Base-by-base conservation (phyloP, 1,140 invertebrate species). In the Lucilia cuprina region DNA sequence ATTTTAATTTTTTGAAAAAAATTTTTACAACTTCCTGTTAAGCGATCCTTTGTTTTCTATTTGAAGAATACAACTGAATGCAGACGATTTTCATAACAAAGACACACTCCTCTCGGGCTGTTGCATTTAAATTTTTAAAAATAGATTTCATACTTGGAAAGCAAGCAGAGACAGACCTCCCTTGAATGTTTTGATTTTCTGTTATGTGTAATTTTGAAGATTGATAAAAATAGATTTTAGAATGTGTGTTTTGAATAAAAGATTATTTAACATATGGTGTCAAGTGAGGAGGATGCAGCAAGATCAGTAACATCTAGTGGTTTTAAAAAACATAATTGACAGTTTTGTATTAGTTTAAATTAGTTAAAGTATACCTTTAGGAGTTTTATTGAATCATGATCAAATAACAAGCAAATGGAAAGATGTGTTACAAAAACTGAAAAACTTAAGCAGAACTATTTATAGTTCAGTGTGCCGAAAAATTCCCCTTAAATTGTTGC, bases 31-130 rank as follows among this genome's bases (percentile, higher is more conserved):
- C 65, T 70, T 70, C 65, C 65, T 70, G 65, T 70, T 70, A 12
- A 55, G 19, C 7, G 77, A 80, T 80, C 77, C 41, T 80, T 80
- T 80, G 41, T 80, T 80, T 21, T 21, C 77, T 5, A 50, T 25
- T n/a, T 10, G 0, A 21, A 12, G 21, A 13, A 25, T 80, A 49
- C 35, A 80, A 80, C 77, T 80, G 12, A 47, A 47, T 78, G 41
- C n/a, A 19, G n/a, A 78, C 3, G 17, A 21, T 80, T 25, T 80
- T 21, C 5, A 80, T 50, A 80, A 80, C 77, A 80, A 80, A 49
- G 77, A 47, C 30, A 50, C n/a, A 49, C 41, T 50, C 7, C 34
- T 50, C 19, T 78, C 2, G 3, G 55, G 13, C 13, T 21, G 65
- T 21, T 70, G 19, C 5, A 70, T 21, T 5, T 19, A 10, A 70